Conservation (phyloP, 2,888 invertebrate genomes). For the Leucozona laternaria region DNA sequence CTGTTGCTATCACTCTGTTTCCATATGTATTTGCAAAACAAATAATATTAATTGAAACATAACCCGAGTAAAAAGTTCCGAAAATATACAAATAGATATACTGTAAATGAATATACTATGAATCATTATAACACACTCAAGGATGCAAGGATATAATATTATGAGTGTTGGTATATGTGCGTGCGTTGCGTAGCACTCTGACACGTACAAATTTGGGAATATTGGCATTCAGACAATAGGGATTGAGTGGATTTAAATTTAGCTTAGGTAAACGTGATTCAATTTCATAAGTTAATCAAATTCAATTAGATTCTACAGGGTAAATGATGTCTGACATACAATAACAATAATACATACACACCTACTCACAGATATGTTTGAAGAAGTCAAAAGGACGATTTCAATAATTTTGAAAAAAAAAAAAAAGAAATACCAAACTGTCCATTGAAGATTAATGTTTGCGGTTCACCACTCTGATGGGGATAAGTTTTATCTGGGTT, state of each 20-base stretch:
- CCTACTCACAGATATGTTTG: not conserved
- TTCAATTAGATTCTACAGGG: slow-evolving; percentile 72
- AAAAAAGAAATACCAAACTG: not conserved
- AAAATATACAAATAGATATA: slow-evolving; percentile 16
- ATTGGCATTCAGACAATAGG: slow-evolving; percentile 53
- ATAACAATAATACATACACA: not conserved
- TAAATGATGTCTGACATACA: slow-evolving; percentile 64
- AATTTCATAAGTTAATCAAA: slow-evolving; percentile 75
- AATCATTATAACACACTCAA: not conserved
- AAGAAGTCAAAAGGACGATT: not conserved
- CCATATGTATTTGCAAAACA: slow-evolving; percentile 59
- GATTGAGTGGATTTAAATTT: slow-evolving; percentile 72
- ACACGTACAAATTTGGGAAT: slow-evolving; percentile 37
- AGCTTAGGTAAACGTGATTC: slow-evolving; percentile 71
- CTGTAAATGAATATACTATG: not conserved
- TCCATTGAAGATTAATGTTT: not conserved
- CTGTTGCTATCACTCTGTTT: slow-evolving; percentile 53
- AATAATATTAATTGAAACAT: slow-evolving; percentile 75
- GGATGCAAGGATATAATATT: not conserved
- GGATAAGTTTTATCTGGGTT: not conserved
- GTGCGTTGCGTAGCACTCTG: not conserved
- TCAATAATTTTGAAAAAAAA: not conserved
- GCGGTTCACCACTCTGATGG: not conserved
- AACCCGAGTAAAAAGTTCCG: slow-evolving; percentile 60
- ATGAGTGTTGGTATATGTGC: not conserved